Conservation (phyloP, 2,797 vertebrate genomes). For the Melanotaenia maccullochi region DNA sequence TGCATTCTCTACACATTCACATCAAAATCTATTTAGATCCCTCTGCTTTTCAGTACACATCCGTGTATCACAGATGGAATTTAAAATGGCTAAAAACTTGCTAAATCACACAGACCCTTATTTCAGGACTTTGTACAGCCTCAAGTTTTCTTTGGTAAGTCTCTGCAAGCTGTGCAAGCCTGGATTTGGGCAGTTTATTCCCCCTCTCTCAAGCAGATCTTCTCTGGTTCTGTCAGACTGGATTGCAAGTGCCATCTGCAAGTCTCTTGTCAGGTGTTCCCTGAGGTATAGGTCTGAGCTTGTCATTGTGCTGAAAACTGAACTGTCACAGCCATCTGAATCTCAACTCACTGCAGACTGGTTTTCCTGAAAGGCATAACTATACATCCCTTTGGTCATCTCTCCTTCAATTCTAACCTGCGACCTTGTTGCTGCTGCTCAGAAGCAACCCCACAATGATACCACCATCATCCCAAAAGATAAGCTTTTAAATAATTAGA, state of each 20-base stretch:
- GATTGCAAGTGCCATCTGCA: slow-evolving; percentile 4
- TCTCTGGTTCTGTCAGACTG: slow-evolving; percentile 7
- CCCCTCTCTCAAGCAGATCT: not conserved
- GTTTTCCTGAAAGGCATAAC: not conserved
- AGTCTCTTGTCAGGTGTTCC: slow-evolving; percentile 6
- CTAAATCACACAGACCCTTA: not conserved
- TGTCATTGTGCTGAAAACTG: slow-evolving; percentile 14
- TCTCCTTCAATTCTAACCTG: not conserved
- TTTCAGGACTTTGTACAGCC: not conserved
- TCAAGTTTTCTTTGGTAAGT: not conserved
- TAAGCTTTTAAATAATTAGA: not conserved
- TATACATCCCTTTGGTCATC: not conserved
- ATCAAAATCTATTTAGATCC: not conserved
- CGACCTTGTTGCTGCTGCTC: too few species aligned
- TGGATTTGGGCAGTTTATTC: slow-evolving; percentile 5
- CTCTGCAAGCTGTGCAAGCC: not conserved
- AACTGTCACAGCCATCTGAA: slow-evolving; percentile 18
- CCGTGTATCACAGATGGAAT: not conserved
- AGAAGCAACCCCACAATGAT: not conserved
- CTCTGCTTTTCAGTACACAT: not conserved
- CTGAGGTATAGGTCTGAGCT: slow-evolving; percentile 16
- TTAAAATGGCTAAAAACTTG: not conserved
- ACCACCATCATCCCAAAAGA: not conserved
- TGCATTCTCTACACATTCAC: not conserved
- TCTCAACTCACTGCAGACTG: slow-evolving; percentile 20